A percentile compares a stretch with the other conserved stretches of the same genome.
Conservation (phyloP, 2,113 vertebrate genomes). For the Diadophis punctatus region DNA sequence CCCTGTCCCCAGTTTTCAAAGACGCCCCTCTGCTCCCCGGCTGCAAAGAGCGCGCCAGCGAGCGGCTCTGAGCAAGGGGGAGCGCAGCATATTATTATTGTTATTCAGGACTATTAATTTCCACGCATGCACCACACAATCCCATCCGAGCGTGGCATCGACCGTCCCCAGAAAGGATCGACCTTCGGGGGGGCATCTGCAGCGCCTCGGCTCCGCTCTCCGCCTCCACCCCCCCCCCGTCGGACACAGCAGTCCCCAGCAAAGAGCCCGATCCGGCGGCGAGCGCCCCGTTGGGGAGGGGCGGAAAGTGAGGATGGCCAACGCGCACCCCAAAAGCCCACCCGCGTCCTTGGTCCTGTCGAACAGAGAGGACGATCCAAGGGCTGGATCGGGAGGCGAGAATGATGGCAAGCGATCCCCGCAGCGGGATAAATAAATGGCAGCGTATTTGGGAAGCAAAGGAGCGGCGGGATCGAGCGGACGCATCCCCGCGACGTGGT, state of each 20-base stretch:
- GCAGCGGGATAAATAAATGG: neutral
- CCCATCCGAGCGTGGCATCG: neutral
- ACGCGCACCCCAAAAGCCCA: neutral
- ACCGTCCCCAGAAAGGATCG: neutral
- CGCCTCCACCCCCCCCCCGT: too few relatives aligned
- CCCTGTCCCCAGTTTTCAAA: neutral
- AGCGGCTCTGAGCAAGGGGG: neutral
- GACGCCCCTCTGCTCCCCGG: neutral
- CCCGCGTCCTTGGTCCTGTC: neutral
- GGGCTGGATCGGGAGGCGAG: neutral
- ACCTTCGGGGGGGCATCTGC: neutral
- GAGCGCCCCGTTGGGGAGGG: neutral
- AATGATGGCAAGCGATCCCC: neutral
- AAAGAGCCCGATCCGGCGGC: neutral
- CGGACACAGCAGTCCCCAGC: neutral
- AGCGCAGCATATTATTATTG: neutral
- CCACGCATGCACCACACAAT: neutral
- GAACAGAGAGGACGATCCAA: neutral
- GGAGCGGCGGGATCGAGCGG: neutral
- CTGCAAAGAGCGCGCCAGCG: neutral
- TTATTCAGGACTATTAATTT: neutral
- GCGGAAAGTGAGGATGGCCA: neutral
- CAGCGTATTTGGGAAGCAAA: neutral
- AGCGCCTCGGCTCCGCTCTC: neutral
- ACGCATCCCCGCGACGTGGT: neutral